Percentiles rank a stretch among this genome's conserved stretches.
Evolutionary conservation across 2,113 vertebrate genomes (phyloP).

Genomic region (Tyto alba): DNA sequence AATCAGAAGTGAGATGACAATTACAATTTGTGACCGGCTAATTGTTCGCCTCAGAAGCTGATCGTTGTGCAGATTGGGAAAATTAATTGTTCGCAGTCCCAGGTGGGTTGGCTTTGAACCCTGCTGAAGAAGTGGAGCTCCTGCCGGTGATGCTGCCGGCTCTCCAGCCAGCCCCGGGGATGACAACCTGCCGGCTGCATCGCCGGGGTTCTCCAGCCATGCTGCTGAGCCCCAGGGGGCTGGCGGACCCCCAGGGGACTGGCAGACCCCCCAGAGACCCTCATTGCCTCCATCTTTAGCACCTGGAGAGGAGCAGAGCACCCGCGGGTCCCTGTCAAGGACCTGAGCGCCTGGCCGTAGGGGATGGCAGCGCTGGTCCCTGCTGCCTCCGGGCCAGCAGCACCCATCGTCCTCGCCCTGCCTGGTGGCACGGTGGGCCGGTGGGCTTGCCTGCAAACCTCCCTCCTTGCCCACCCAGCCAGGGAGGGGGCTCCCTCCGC

Average conservation of each 20-base stretch:
- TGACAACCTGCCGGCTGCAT: background rate
- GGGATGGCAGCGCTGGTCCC: background rate
- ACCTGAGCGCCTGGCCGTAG: accelerated
- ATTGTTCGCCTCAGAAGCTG: slow-evolving; percentile 68
- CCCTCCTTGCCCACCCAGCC: background rate
- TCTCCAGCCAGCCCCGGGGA: background rate
- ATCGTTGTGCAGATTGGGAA: slow-evolving; percentile 56
- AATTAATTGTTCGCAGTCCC: slow-evolving; percentile 68
- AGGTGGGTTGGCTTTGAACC: slow-evolving; percentile 58
- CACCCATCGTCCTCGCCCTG: accelerated
- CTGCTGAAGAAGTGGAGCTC: background rate
- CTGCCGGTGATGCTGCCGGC: accelerated
- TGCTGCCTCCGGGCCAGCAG: no score
- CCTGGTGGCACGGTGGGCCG: accelerated
- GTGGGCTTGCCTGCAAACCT: background rate
- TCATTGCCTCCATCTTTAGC: accelerated
- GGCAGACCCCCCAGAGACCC: background rate
- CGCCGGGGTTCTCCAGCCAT: background rate
- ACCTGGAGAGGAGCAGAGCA: background rate
- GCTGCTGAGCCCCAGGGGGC: background rate
- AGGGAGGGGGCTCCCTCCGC: background rate
- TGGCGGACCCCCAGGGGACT: background rate
- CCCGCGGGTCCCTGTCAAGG: accelerated
- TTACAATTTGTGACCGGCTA: slow-evolving; percentile 72
- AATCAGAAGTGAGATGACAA: slow-evolving; percentile 74